phyloP scores from a whole-genome alignment of 1,140 invertebrate genomes.

The Pseudomyrmex flavicornis region DNA sequence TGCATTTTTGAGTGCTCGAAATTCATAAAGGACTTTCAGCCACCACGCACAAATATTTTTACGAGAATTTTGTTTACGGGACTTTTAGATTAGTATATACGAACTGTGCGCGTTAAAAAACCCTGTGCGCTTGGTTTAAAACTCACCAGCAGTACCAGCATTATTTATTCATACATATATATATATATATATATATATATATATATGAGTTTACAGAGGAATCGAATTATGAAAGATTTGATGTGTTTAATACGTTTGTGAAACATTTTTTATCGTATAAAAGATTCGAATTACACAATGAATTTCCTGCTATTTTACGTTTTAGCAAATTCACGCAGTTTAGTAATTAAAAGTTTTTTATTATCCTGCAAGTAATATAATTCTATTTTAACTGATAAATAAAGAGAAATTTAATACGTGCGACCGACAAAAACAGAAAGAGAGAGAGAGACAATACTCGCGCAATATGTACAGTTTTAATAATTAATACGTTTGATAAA shows the following conservation, averaged over 20 bases:
- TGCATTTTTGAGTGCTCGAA: conserved; percentile 18
- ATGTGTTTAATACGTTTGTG: conserved; percentile 2
- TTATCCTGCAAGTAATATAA: conserved; percentile 12
- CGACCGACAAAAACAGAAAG: too few relatives aligned
- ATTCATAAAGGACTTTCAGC: conserved; percentile 14
- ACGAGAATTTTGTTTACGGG: conserved; percentile 42
- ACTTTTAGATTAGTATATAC: conserved; percentile 32
- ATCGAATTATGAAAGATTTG: conserved; percentile 12
- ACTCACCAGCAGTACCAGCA: conserved; percentile 1
- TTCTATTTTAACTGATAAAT: background rate
- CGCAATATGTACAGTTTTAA: background rate
- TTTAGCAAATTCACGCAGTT: too few relatives aligned
- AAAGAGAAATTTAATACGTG: background rate
- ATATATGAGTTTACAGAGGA: background rate
- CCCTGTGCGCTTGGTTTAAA: background rate
- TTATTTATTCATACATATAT: background rate
- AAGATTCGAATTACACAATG: background rate
- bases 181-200: background rate
- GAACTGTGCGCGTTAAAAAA: conserved; percentile 8
- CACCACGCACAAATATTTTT: background rate
- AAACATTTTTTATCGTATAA: conserved; percentile 15
- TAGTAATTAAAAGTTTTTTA: background rate
- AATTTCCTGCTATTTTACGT: background rate
- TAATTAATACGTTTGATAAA: background rate
- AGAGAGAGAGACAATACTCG: background rate